Conservation (phyloP, 2,888 invertebrate species). For the Euproctis similis region DNA sequence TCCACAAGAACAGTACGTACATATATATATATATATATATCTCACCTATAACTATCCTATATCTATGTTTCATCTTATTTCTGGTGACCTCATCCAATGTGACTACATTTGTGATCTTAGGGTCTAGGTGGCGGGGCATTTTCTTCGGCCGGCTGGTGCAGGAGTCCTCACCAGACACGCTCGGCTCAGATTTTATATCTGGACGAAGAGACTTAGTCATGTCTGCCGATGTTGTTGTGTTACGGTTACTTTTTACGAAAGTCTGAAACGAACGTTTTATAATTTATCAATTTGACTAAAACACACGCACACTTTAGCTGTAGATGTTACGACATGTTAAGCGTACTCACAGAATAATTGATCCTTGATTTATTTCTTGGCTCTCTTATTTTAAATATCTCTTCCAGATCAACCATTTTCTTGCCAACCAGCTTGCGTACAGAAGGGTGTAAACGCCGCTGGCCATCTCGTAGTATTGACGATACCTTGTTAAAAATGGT, state of each 20-base stretch:
- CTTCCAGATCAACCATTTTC: constrained; percentile 66
- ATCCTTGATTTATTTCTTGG: constrained; percentile 64
- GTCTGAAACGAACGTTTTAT: too few relatives aligned
- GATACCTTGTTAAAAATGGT: constrained; percentile 44
- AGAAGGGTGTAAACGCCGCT: constrained; percentile 83
- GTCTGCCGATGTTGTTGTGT: constrained; percentile 59
- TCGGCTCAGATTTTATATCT: constrained; percentile 16
- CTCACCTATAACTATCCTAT: constrained; percentile 67
- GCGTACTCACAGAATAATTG: constrained; percentile 52
- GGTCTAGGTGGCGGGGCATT: constrained; percentile 58
- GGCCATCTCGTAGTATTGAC: constrained; percentile 48
- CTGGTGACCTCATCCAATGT: constrained; percentile 66
- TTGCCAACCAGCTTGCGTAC: constrained; percentile 81
- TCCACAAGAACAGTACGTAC: too few relatives aligned
- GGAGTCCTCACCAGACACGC: constrained; percentile 16
- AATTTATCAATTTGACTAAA: too few relatives aligned
- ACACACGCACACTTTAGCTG: too few relatives aligned
- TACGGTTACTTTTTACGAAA: too few relatives aligned
- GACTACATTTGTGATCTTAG: constrained; percentile 49
- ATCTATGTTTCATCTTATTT: constrained; percentile 72
- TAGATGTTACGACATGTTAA: too few relatives aligned
- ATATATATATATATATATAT: too few relatives aligned
- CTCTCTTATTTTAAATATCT: constrained; percentile 59
- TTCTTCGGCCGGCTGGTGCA: constrained; percentile 33
- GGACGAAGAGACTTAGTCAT: constrained; percentile 49